Percentiles rank a stretch among this genome's conserved stretches.
Evolutionary conservation across 2,797 vertebrate genomes (phyloP).

Genomic region (Sparus aurata): DNA sequence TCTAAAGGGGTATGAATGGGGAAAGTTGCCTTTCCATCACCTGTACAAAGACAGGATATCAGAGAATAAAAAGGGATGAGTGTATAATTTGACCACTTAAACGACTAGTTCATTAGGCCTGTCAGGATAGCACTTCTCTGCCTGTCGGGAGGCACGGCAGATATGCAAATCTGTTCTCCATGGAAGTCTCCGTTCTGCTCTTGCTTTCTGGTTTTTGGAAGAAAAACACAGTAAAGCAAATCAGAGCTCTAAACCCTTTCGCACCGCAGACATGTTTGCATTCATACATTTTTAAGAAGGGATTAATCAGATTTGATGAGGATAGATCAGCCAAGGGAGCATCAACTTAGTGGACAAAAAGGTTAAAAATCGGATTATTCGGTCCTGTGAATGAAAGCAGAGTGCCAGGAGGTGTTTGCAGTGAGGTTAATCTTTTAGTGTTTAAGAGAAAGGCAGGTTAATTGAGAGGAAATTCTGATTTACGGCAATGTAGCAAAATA

Average conservation of each 20-base stretch:
- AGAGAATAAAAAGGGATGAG: slow-evolving; percentile 83
- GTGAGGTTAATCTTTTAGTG: neutral
- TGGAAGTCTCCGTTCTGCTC: slow-evolving; percentile 55
- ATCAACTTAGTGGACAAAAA: slow-evolving; percentile 23
- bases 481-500: neutral
- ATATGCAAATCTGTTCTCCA: slow-evolving; percentile 79
- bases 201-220: slow-evolving; percentile 40
- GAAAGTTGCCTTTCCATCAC: slow-evolving; percentile 85
- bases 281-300: neutral
- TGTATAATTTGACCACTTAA: slow-evolving; percentile 86
- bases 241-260: slow-evolving; percentile 1
- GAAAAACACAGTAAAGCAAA: slow-evolving; percentile 26
- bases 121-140: slow-evolving; percentile 79
- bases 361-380: slow-evolving; percentile 5
- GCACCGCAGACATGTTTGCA: neutral
- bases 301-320: neutral
- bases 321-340: neutral
- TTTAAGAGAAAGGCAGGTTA: slow-evolving; percentile 9
- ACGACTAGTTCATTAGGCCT: slow-evolving; percentile 83
- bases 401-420: neutral
- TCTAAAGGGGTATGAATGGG: slow-evolving; percentile 80
- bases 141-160: slow-evolving; percentile 72
- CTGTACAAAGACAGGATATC: slow-evolving; percentile 83
- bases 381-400: neutral
- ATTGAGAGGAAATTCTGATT: slow-evolving; percentile 10